Evolutionary conservation across 2,888 invertebrate genomes (phyloP).

Genomic region (Aproaerema taeniolella): DNA sequence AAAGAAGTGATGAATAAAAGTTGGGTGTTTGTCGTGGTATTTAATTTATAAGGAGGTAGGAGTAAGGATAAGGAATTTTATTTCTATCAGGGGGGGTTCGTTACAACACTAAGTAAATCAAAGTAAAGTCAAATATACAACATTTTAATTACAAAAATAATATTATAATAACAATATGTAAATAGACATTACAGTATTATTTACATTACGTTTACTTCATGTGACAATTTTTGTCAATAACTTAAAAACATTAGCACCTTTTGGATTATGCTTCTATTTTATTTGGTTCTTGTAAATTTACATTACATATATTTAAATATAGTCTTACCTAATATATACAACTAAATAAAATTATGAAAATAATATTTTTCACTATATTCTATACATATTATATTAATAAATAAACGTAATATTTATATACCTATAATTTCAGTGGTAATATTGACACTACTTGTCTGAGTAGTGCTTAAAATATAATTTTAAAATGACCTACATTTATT

Average conservation of each 20-base stretch:
- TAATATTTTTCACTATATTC: slow-evolving; percentile 18
- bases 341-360: slow-evolving; percentile 23
- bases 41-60: no score
- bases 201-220: slow-evolving; percentile 19
- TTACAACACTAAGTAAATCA: no score
- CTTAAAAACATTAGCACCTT: slow-evolving; percentile 45
- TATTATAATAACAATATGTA: slow-evolving; percentile 15
- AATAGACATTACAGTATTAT: slow-evolving; percentile 18
- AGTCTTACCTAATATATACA: slow-evolving; percentile 37
- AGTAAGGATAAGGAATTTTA: no score
- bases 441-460: neutral
- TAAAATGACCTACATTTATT: neutral
- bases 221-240: slow-evolving; percentile 12
- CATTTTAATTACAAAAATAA: slow-evolving; percentile 22
- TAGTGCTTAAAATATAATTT: neutral
- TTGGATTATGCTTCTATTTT: slow-evolving; percentile 40
- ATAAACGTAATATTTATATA: neutral
- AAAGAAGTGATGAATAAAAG: no score
- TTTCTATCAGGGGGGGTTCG: no score
- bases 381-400: slow-evolving; percentile 12
- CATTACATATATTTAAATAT: slow-evolving; percentile 10
- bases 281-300: slow-evolving; percentile 28
- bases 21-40: no score
- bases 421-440: slow-evolving; percentile 7
- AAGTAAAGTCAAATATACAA: slow-evolving; percentile 12